Percentiles rank a stretch among this genome's conserved stretches.
Evolutionary conservation across 2,797 vertebrate genomes (phyloP).

Genomic region (Spinus pinus): DNA sequence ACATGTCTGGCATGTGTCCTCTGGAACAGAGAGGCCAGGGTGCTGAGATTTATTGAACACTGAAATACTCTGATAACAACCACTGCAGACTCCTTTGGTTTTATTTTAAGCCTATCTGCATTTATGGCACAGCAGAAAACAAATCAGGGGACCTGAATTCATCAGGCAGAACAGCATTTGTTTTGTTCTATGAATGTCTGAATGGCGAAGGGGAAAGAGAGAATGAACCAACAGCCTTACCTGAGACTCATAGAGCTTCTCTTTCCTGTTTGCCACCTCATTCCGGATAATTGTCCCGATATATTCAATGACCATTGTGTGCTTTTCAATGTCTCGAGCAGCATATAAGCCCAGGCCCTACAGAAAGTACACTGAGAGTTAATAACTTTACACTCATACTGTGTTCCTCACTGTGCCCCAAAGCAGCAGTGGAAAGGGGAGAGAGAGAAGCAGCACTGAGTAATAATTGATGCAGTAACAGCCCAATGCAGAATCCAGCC

Average conservation of each 20-base stretch:
- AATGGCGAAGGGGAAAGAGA: neutral
- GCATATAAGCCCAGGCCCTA: slow-evolving; percentile 96
- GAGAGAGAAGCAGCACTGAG: neutral
- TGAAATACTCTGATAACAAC: neutral
- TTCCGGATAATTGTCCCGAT: slow-evolving; percentile 95
- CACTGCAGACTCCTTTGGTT: neutral
- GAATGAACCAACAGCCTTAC: slow-evolving; percentile 53
- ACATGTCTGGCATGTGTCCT: neutral
- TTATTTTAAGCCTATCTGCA: neutral
- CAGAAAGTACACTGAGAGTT: neutral
- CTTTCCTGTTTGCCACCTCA: slow-evolving; percentile 93
- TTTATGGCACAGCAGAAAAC: neutral
- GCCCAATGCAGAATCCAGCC: neutral
- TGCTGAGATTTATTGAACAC: neutral
- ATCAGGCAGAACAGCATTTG: neutral
- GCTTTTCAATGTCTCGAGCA: slow-evolving; percentile 96
- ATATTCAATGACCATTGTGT: slow-evolving; percentile 99
- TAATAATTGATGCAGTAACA: rapidly evolving
- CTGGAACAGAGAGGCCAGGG: neutral
- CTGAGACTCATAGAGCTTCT: slow-evolving; percentile 92
- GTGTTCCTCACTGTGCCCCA: neutral
- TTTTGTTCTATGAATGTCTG: neutral
- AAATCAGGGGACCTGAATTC: neutral
- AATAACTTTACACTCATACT: neutral
- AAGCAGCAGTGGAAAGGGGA: neutral